Base-by-base conservation (phyloP, 1,140 invertebrate species). In the Polyergus mexicanus region DNA sequence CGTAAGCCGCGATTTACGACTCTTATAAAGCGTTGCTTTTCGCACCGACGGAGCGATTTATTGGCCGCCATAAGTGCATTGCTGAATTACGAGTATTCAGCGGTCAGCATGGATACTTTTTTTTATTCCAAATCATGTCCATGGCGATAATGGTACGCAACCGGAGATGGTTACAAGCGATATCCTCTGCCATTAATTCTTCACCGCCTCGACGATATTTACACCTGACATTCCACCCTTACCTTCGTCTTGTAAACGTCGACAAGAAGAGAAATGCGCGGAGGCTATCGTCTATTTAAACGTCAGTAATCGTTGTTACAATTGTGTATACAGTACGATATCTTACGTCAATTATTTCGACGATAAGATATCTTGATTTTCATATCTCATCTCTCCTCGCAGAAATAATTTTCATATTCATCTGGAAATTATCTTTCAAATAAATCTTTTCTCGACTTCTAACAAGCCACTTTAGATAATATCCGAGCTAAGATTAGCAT, bases 251-350 rank as follows among this genome's bases (percentile, higher is more conserved):
- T 28, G 66, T 58, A 13, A 71, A 58, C 44, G 35, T 81, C 66
- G 35, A 28, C 38, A 22, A 81, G 25, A 81, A 81, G 38, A 81
- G 19, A 71, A 13, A 72, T 60, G 77, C 71, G 44, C 35, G n/a
- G 16, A 44, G 60, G 47, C 32, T n/a, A 44, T 25, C 28, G 44
- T 78, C 63, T 32, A 60, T 72, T 38, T 72, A 56, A 72, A 28
- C 35, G 35, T 35, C 75, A 16, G 28, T 35, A 32, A 47, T 63
- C 28, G 32, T 68, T 25, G 47, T 19, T 32, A 58, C 22, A 8
- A 19, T n/a, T 28, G 11, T 28, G 19, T 44, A 16, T 19, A 44
- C 22, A 32, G 41, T 2, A n/a, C 10, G 19, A 16, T 38, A 13
- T 38, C 38, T 41, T 41, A 19, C 13, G 10, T 62, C 58, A 51